Conservation (phyloP, 2,888 invertebrate species). For the Spatulosminthurus flaviceps region DNA sequence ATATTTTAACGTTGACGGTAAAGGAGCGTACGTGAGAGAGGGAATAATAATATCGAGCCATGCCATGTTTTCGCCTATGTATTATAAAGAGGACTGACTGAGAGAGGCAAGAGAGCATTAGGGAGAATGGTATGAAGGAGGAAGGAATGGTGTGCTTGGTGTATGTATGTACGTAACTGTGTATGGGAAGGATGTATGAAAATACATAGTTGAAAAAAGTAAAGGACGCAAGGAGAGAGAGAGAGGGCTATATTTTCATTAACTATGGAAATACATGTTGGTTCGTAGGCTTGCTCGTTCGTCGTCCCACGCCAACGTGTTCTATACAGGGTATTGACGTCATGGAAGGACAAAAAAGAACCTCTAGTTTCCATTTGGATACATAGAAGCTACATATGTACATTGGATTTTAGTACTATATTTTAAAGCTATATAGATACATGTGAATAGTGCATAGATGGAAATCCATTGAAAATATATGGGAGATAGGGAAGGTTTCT, state of each 20-base stretch:
- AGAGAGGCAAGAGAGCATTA: neutral
- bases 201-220: neutral
- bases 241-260: neutral
- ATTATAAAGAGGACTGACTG: neutral
- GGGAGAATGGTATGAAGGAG: neutral
- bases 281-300: neutral
- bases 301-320: slow-evolving; percentile 43
- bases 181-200: neutral
- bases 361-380: slow-evolving; percentile 44
- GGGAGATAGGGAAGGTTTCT: slow-evolving; percentile 3
- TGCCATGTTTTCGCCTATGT: neutral
- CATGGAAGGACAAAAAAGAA: slow-evolving; percentile 64
- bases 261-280: neutral
- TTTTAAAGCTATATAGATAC: neutral
- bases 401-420: neutral
- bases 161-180: neutral
- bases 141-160: neutral
- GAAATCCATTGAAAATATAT: slow-evolving; percentile 15
- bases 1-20: neutral
- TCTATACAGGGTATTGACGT: slow-evolving; percentile 61
- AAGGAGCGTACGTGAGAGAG: slow-evolving; percentile 13
- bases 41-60: slow-evolving; percentile 10
- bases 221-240: neutral
- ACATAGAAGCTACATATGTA: neutral
- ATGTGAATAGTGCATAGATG: neutral